Percentiles rank a stretch among this genome's conserved stretches.
Conservation (phyloP, 2,797 vertebrate genomes). For the Pitangus sulphuratus region DNA sequence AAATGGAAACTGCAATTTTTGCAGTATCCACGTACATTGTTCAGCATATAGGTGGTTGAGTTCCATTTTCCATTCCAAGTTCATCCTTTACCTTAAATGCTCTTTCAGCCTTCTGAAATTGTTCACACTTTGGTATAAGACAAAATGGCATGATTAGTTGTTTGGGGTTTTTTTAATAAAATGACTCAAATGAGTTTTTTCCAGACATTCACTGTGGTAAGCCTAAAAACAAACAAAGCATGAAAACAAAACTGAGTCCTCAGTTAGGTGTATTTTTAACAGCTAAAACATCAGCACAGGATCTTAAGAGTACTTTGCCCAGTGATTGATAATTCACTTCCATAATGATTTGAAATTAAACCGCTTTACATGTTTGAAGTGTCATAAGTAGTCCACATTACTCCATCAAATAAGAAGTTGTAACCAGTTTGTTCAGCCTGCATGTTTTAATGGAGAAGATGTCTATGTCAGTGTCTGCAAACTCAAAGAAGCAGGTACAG, state of each 20-base stretch:
- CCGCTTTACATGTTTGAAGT: neutral
- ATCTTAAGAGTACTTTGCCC: neutral
- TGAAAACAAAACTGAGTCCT: neutral
- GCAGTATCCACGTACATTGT: neutral
- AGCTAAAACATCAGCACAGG: neutral
- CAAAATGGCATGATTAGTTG: accelerated
- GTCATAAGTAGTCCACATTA: neutral
- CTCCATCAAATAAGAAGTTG: neutral
- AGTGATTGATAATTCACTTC: neutral
- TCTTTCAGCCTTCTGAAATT: neutral
- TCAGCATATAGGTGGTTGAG: neutral
- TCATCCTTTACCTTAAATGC: conserved; percentile 12
- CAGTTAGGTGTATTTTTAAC: neutral
- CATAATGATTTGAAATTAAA: neutral
- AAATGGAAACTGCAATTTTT: neutral
- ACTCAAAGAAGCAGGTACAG: neutral
- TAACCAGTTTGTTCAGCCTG: neutral
- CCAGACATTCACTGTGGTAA: neutral
- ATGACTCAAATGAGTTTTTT: neutral
- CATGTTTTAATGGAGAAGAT: neutral
- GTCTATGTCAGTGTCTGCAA: neutral
- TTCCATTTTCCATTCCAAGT: conserved; percentile 45
- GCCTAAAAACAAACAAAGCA: neutral
- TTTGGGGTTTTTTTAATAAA: neutral
- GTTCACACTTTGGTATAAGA: neutral